These are phyloP conservation scores for Heterodera schachtii DNA, from an alignment of 1,140 invertebrate genomes.

Conservation along the genomic window DNA sequence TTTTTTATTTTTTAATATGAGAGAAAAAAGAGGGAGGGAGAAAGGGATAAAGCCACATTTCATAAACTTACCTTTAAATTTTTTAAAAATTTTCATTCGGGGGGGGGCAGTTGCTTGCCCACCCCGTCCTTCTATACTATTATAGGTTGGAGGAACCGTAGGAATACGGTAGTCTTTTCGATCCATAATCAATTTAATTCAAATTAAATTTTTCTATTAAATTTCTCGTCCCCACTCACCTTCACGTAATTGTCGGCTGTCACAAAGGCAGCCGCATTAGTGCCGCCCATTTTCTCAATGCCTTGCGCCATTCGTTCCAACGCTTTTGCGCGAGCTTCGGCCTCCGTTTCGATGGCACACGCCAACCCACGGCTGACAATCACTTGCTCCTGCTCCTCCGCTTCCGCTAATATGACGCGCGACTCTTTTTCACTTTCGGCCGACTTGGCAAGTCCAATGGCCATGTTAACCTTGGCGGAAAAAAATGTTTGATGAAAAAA, in stretches of 20 bases:
- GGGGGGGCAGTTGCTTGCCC: too few relatives aligned
- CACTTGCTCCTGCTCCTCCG: conserved; percentile 73
- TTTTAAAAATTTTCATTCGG: too few relatives aligned
- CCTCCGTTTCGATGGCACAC: conserved; percentile 80
- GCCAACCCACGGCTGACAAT: conserved; percentile 85
- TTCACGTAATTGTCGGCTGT: conserved; percentile 49
- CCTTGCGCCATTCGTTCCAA: conserved; percentile 76
- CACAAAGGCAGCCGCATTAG: conserved; percentile 34
- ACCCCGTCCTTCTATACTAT: too few relatives aligned
- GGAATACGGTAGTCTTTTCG: too few relatives aligned
- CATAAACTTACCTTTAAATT: too few relatives aligned
- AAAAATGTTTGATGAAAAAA: neutral
- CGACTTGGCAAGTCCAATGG: conserved; percentile 13
- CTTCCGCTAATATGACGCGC: conserved; percentile 16
- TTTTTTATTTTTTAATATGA: too few relatives aligned
- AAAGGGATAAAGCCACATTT: too few relatives aligned
- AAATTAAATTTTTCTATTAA: too few relatives aligned
- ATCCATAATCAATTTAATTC: too few relatives aligned
- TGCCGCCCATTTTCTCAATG: conserved; percentile 31
- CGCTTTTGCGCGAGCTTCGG: conserved; percentile 80
- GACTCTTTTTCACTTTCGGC: conserved; percentile 22
- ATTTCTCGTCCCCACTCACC: neutral
- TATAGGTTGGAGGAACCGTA: too few relatives aligned
- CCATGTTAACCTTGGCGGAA: conserved; percentile 12
- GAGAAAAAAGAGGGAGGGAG: too few relatives aligned